Evolutionary conservation across 2,113 vertebrate species (phyloP).

Genomic region (Channa maculata): DNA sequence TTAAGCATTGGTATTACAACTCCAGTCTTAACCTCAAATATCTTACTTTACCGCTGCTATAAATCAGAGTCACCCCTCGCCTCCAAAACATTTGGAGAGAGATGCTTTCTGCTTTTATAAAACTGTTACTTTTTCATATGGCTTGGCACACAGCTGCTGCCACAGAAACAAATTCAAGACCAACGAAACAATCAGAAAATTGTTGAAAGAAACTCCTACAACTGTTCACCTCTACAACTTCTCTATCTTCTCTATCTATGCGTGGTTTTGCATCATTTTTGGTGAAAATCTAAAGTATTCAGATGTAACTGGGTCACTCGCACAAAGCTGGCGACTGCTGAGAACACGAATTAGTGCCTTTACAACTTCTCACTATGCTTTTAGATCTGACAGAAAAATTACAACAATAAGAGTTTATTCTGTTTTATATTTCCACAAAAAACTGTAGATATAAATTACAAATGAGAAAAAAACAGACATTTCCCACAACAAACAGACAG

Average conservation of each 20-base stretch:
- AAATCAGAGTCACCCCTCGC: slow-evolving; percentile 67
- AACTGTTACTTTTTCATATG: not conserved
- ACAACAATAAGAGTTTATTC: not conserved
- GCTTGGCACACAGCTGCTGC: slow-evolving; percentile 4
- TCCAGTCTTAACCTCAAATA: slow-evolving; percentile 73
- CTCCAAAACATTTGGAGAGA: slow-evolving; percentile 41
- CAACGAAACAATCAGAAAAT: slow-evolving; percentile 12
- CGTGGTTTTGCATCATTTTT: not conserved
- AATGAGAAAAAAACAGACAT: not conserved
- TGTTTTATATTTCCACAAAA: not conserved
- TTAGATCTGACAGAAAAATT: not conserved
- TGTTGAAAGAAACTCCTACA: slow-evolving; percentile 2
- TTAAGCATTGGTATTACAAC: slow-evolving; percentile 74
- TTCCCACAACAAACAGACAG: not conserved
- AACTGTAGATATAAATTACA: slow-evolving; percentile 8
- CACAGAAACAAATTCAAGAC: slow-evolving; percentile 3
- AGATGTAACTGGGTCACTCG: not conserved
- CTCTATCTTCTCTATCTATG: not conserved
- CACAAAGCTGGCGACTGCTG: not conserved
- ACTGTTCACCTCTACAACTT: not conserved
- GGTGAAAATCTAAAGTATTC: slow-evolving; percentile 11
- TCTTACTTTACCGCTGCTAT: slow-evolving; percentile 62
- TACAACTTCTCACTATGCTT: not conserved
- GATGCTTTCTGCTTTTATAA: slow-evolving; percentile 4
- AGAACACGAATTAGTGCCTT: not conserved